These are phyloP conservation scores for Tragulus kanchil DNA, from an alignment of 2,113 vertebrate genomes.

Conservation along the genomic window DNA sequence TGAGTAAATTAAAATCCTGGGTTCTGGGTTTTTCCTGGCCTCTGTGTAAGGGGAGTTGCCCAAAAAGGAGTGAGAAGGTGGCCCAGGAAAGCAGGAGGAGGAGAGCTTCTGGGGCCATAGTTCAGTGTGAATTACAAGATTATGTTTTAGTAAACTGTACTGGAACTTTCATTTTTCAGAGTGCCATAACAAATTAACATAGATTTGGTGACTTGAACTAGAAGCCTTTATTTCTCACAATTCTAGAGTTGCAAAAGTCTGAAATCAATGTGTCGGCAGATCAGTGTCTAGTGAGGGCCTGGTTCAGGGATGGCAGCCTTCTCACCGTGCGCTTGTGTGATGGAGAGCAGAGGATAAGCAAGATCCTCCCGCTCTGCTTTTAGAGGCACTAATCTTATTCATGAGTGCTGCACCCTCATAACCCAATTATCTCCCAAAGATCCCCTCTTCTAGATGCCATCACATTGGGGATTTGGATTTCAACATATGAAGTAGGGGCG, in stretches of 20 bases:
- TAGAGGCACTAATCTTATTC: neutral
- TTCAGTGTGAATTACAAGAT: neutral
- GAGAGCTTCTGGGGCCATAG: neutral
- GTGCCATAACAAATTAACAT: neutral
- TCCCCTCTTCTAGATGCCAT: neutral
- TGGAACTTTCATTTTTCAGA: neutral
- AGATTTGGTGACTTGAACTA: neutral
- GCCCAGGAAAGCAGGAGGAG: neutral
- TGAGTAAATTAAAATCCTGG: neutral
- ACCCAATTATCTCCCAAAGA: neutral
- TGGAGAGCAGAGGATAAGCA: neutral
- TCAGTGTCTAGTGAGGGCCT: neutral
- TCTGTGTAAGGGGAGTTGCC: neutral
- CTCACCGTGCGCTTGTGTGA: neutral
- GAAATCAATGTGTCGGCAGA: neutral
- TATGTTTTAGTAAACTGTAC: neutral
- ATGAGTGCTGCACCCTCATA: neutral
- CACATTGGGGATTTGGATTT: neutral
- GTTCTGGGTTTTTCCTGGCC: neutral
- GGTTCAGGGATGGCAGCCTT: neutral
- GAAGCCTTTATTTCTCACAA: neutral
- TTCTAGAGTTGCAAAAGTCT: neutral
- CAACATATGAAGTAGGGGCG: neutral
- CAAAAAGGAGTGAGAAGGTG: neutral
- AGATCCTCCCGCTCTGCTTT: neutral